Conservation (phyloP, 1,140 invertebrate species). For the Halotydeus destructor region DNA sequence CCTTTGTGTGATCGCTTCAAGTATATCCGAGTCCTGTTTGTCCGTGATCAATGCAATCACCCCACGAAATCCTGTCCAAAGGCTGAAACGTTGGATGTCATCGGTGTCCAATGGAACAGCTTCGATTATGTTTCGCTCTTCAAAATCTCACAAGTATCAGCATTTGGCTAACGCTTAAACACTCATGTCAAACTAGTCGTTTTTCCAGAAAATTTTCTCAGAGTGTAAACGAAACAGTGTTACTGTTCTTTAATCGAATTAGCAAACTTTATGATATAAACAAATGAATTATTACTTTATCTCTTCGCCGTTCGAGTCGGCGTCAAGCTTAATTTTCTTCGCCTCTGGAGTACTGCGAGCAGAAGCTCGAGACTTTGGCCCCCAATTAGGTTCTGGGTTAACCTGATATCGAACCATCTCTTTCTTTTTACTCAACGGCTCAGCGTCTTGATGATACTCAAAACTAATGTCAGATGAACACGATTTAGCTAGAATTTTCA, state of each 20-base stretch:
- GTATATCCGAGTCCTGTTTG: not conserved
- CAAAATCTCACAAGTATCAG: too few species aligned
- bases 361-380: constrained; percentile 40
- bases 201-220: not conserved
- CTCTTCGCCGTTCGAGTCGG: not conserved
- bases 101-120: too few species aligned
- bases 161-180: too few species aligned
- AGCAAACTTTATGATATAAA: not conserved
- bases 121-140: too few species aligned
- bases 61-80: not conserved
- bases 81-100: not conserved
- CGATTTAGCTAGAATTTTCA: constrained; percentile 11
- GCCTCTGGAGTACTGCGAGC: not conserved
- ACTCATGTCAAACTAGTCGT: not conserved
- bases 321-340: not conserved
- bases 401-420: constrained; percentile 56
- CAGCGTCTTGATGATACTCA: constrained; percentile 42
- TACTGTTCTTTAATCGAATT: not conserved
- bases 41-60: not conserved
- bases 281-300: not conserved
- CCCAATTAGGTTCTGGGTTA: constrained; percentile 70
- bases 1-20: not conserved
- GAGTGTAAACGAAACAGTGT: not conserved
- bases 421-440: constrained; percentile 50
- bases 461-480: constrained; percentile 21